Evolutionary conservation across 2,113 vertebrate species (phyloP).

Genomic region (Heloderma charlesbogerti): DNA sequence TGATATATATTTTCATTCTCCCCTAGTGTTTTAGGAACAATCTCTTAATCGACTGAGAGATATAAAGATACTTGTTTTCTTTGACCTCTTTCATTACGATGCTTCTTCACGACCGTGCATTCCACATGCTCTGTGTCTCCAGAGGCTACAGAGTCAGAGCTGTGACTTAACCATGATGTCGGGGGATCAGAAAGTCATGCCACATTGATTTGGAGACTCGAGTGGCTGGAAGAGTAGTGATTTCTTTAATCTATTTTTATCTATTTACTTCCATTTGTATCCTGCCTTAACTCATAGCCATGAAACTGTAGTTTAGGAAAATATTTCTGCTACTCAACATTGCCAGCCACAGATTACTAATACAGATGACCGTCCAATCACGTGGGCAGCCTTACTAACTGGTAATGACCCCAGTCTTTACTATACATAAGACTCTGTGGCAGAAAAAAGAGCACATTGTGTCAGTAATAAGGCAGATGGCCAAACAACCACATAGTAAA

Average conservation of each 20-base stretch:
- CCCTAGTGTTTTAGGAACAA: slow-evolving; percentile 49
- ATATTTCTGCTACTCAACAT: not conserved
- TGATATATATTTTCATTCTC: slow-evolving; percentile 66
- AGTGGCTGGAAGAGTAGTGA: not conserved
- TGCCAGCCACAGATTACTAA: not conserved
- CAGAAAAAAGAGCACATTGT: too few relatives aligned
- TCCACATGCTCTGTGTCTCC: not conserved
- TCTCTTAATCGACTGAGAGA: slow-evolving; percentile 46
- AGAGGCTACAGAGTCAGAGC: not conserved
- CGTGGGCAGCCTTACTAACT: too few relatives aligned
- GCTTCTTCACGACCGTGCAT: not conserved
- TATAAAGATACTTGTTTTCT: slow-evolving; percentile 13
- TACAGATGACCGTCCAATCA: too few relatives aligned
- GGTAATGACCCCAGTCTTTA: too few relatives aligned
- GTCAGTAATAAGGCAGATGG: too few relatives aligned
- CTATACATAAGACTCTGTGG: too few relatives aligned
- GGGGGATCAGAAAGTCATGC: not conserved
- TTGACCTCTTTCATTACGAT: slow-evolving; percentile 1
- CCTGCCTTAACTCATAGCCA: not conserved
- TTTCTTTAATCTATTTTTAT: not conserved
- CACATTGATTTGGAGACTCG: not conserved
- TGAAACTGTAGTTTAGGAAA: too few relatives aligned
- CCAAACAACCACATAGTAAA: too few relatives aligned
- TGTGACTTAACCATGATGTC: not conserved
- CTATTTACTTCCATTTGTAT: slow-evolving; percentile 4